A percentile compares a stretch with the other conserved stretches of the same genome.
These are phyloP conservation scores for Guaruba guarouba DNA, from an alignment of 2,113 vertebrate species.

Conservation along the genomic window DNA sequence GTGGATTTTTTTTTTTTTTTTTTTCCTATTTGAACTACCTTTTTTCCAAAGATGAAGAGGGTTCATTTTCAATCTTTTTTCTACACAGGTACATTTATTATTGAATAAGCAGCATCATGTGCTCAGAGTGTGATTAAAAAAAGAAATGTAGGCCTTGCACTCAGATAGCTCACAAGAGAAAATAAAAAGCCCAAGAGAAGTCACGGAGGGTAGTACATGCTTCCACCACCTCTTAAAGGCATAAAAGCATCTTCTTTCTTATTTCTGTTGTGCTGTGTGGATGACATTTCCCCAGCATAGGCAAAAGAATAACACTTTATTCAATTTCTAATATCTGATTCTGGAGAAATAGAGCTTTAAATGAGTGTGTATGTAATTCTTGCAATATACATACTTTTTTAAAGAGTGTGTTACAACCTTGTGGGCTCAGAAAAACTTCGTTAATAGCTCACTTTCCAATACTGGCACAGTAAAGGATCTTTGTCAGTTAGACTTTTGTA, in stretches of 20 bases:
- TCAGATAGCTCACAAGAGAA: neutral
- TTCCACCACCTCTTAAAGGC: neutral
- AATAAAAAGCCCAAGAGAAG: neutral
- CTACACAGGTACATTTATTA: slow-evolving; percentile 22
- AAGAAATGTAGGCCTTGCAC: slow-evolving; percentile 1
- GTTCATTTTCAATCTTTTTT: neutral
- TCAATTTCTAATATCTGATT: neutral
- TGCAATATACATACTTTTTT: neutral
- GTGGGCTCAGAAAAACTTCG: neutral
- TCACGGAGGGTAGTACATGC: neutral
- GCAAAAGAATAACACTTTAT: neutral
- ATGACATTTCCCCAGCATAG: neutral
- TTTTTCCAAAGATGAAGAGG: neutral
- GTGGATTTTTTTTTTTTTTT: neutral
- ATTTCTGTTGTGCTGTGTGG: neutral
- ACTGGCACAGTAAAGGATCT: neutral
- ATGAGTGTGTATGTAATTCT: neutral
- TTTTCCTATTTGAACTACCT: neutral
- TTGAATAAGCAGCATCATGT: slow-evolving; percentile 10
- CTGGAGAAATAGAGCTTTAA: neutral
- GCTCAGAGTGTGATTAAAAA: neutral
- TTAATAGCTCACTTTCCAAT: neutral
- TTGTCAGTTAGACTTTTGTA: neutral
- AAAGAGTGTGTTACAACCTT: neutral
- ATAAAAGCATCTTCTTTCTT: neutral